Base-by-base conservation (phyloP, 2,888 invertebrate species). In the Pollenia labialis region DNA sequence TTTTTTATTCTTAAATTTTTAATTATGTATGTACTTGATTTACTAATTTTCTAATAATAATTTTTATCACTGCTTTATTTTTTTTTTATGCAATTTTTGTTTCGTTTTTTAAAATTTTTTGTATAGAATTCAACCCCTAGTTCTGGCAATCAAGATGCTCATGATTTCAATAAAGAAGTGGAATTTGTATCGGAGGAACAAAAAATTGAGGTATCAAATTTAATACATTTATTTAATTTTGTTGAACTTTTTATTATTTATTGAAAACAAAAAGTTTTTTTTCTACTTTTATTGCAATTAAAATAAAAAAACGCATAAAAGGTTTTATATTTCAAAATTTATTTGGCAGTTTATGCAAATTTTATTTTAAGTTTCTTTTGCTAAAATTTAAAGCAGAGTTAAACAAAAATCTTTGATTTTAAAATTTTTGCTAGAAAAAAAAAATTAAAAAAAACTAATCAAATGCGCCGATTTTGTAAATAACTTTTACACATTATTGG, bases 131-230 rank as follows among this genome's bases (percentile, higher is more conserved):
- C 88, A 16, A 72, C 91, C 14, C 88, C 90, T 54, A 88, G 94
- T 92, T 89, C 94, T 93, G 85, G 42, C 42, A 90, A 88, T 52
- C 91, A 91, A 82, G 89, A 91, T 74, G 88, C 76, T 32, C 66
- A 72, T 58, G 90, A 95, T 92, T 89, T 94, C 18, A 96, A 95
- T 90, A 95, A 95, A 1, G 96, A 96, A 90, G 95, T 96, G 81
- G 95, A 96, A 91, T 95, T 96, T 91, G 95, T 95, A 54, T 93
- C 94, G 85, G 95, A 95, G 90, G 94, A 95, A 64, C 94, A 95
- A 62, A 91, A 92, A 85, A 93, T 93, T 88, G 93, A 93, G 93
- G 93, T 93, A 92, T 87, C 48, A 79, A 72, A 16, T 71, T 81
- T 77, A 56, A 66, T 46, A 52, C 52, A 81, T 75, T 54, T 81